These are phyloP conservation scores for Sebastes cheni DNA, from an alignment of 2,797 vertebrate genomes.

Conservation along the genomic window DNA sequence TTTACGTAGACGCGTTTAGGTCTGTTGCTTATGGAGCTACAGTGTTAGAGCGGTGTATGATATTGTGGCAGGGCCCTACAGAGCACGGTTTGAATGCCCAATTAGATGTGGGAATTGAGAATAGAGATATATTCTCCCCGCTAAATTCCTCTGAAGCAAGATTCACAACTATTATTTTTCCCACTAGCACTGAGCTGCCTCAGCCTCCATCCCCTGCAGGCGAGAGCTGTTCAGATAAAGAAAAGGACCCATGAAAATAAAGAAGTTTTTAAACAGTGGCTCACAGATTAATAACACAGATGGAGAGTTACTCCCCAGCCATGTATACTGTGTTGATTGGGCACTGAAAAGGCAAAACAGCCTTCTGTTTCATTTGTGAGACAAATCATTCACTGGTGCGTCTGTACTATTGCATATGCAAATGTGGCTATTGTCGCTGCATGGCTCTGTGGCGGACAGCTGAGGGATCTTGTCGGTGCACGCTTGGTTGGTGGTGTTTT, in stretches of 20 bases:
- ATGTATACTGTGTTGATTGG: slow-evolving; percentile 9
- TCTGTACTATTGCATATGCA: slow-evolving; percentile 33
- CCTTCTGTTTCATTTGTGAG: slow-evolving; percentile 44
- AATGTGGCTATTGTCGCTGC: slow-evolving; percentile 1
- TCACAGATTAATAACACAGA: slow-evolving; percentile 38
- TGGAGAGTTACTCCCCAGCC: slow-evolving; percentile 19
- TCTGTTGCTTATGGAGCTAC: not conserved
- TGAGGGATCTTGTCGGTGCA: slow-evolving; percentile 14
- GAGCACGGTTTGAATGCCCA: slow-evolving; percentile 51
- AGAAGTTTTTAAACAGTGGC: not conserved
- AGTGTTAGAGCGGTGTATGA: not conserved
- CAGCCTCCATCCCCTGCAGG: slow-evolving; percentile 18
- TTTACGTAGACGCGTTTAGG: slow-evolving; percentile 16
- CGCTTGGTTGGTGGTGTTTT: slow-evolving; percentile 23
- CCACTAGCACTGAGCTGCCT: slow-evolving; percentile 7
- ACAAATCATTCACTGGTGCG: slow-evolving; percentile 20
- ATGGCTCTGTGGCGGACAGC: slow-evolving; percentile 25
- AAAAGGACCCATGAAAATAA: slow-evolving; percentile 17
- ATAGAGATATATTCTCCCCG: slow-evolving; percentile 28
- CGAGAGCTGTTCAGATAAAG: slow-evolving; percentile 13
- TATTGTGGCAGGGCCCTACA: slow-evolving; percentile 26
- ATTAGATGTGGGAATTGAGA: slow-evolving; percentile 59
- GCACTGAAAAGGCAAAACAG: slow-evolving; percentile 3
- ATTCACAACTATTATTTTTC: slow-evolving; percentile 56
- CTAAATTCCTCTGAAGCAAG: slow-evolving; percentile 55